These are phyloP conservation scores for Polypterus senegalus DNA, from an alignment of 2,113 vertebrate genomes.

Conservation along the genomic window DNA sequence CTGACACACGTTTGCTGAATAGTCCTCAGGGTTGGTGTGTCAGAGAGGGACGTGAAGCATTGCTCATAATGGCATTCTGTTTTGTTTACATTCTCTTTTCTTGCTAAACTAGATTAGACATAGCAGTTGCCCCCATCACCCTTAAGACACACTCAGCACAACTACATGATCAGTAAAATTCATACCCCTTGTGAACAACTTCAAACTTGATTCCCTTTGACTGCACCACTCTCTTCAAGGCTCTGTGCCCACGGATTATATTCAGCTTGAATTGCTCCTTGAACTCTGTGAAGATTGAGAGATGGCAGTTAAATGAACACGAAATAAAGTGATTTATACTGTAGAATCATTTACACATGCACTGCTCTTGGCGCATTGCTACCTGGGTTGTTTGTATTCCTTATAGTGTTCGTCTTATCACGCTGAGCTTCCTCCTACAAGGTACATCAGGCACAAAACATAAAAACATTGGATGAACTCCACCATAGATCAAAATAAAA, in stretches of 20 bases:
- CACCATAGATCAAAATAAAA: too few relatives aligned
- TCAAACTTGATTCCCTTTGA: slow-evolving; percentile 86
- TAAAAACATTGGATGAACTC: not conserved
- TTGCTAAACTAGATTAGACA: too few relatives aligned
- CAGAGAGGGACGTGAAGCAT: too few relatives aligned
- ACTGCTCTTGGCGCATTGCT: not conserved
- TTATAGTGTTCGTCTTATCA: slow-evolving; percentile 70
- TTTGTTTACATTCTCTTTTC: too few relatives aligned
- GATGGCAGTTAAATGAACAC: not conserved
- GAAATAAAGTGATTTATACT: not conserved
- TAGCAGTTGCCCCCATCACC: not conserved
- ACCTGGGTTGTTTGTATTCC: slow-evolving; percentile 66
- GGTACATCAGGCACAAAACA: slow-evolving; percentile 2
- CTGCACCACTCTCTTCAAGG: slow-evolving; percentile 68
- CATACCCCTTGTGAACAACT: slow-evolving; percentile 76
- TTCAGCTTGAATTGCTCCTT: slow-evolving; percentile 72
- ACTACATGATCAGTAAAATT: too few relatives aligned
- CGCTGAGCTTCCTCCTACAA: slow-evolving; percentile 76
- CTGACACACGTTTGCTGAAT: too few relatives aligned
- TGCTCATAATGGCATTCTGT: too few relatives aligned
- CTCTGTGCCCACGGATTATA: slow-evolving; percentile 65
- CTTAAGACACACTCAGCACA: not conserved
- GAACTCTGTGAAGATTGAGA: slow-evolving; percentile 47
- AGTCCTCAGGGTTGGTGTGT: too few relatives aligned
- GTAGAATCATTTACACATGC: not conserved